Conservation (phyloP, 2,888 invertebrate species). For the Chromoteleia sp. region DNA sequence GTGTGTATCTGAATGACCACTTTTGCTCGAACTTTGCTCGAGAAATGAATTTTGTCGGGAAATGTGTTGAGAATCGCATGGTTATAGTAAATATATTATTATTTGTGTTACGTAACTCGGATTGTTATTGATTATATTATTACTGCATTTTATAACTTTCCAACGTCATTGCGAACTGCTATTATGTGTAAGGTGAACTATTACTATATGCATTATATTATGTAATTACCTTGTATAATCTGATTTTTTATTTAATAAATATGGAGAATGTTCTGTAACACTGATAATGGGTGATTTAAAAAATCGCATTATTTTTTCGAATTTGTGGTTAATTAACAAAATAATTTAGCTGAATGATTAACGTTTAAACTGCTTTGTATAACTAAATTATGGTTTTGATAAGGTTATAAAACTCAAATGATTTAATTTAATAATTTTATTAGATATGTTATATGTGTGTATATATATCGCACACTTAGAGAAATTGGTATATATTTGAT, state of each 20-base stretch:
- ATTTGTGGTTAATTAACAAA: no score
- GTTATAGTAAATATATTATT: conserved; percentile 51
- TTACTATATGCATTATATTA: conserved; percentile 45
- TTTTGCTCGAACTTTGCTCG: conserved; percentile 4
- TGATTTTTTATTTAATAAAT: conserved; percentile 8
- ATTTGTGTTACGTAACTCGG: conserved; percentile 40
- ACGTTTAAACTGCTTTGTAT: no score
- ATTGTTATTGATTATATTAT: conserved; percentile 65
- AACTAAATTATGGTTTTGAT: no score
- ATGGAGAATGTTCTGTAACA: no score
- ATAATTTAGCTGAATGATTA: no score
- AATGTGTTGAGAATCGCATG: conserved; percentile 23
- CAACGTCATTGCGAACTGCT: conserved; percentile 38
- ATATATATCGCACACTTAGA: no score
- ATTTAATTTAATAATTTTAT: no score
- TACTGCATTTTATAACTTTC: conserved; percentile 60
- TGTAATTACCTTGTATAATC: conserved; percentile 58
- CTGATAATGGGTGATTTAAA: no score
- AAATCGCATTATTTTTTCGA: no score
- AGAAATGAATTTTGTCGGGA: conserved; percentile 40
- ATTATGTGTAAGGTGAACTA: conserved; percentile 38
- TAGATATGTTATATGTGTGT: no score
- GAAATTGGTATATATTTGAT: no score
- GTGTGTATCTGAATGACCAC: conserved; percentile 20
- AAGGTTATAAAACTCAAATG: no score